These are phyloP conservation scores for Sylvia borin DNA, from an alignment of 2,797 vertebrate species.

Conservation along the genomic window DNA sequence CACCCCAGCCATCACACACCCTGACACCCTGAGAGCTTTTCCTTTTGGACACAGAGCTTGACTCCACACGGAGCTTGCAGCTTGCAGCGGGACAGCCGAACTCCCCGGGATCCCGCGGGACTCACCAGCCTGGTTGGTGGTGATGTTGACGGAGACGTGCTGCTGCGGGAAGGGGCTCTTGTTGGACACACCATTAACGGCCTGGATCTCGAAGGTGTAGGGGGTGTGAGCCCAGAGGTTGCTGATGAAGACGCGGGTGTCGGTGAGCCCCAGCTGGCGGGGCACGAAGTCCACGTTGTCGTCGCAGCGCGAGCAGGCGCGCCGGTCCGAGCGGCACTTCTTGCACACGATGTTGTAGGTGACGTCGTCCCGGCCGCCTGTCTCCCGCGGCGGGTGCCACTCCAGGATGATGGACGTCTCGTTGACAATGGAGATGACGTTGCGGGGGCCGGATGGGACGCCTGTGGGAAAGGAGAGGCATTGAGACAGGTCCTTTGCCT, in stretches of 20 bases:
- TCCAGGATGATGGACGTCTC: slow-evolving; percentile 97
- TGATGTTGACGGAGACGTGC: slow-evolving; percentile 95
- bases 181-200: slow-evolving; percentile 93
- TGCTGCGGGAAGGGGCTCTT: slow-evolving; percentile 96
- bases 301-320: slow-evolving; percentile 93
- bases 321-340: slow-evolving; percentile 90
- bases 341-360: slow-evolving; percentile 98
- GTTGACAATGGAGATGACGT: slow-evolving; percentile 96
- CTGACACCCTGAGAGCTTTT: rapidly evolving
- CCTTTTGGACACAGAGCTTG: not conserved
- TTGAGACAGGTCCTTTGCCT: rapidly evolving
- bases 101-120: rapidly evolving
- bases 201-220: slow-evolving; percentile 97
- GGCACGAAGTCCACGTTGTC: slow-evolving; percentile 97
- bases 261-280: slow-evolving; percentile 90
- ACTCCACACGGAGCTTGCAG: not conserved
- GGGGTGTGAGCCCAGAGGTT: slow-evolving; percentile 94
- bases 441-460: slow-evolving; percentile 93
- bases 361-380: slow-evolving; percentile 90
- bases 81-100: rapidly evolving
- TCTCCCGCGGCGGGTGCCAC: slow-evolving; percentile 94
- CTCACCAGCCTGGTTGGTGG: slow-evolving; percentile 98
- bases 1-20: not conserved
- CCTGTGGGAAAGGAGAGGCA: slow-evolving; percentile 72
- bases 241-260: slow-evolving; percentile 94